Evolutionary conservation across 2,888 invertebrate genomes (phyloP), one percentile per base, ranked within the genome.

Genomic region (Idaea straminata): DNA sequence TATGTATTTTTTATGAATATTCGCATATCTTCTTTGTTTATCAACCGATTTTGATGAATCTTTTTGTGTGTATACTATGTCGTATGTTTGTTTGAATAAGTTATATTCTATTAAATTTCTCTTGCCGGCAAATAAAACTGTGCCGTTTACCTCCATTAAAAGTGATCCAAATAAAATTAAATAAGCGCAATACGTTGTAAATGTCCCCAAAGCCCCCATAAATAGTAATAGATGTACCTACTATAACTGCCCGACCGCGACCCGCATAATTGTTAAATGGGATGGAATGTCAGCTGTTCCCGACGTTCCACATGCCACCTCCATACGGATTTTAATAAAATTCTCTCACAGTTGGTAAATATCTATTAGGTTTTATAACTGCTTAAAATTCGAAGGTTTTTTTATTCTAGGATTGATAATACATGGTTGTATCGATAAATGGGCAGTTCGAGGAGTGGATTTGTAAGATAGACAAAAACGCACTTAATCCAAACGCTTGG

Each of bases 211-310:
- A n/a, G 63, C 10, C 38, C 10, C 61, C 47, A 63, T 67, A 67
- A 68, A 68, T 68, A 62, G 64, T 59, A 61, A 16, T 63, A 64
- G 62, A 64, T 35, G 62, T 25, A 63, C 34, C 34, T 25, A 25
- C n/a, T n/a, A n/a, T n/a, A 25, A 25, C 25, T 25, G 25, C 3
- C 25, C 25, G 25, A 25, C 25, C 63, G 15, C 47, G 63, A 62
- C 65, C 70, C 71, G 70, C 69, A 71, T 74, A 67, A 70, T 69
- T 66, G 71, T 67, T 67, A 59, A 71, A 70, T 72, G 69, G 66
- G 67, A 61, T 64, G 70, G 70, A 72, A 72, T 67, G 62, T 57
- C 64, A 61, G 47, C 61, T 64, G 61, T n/a, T 13, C 15, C 7
- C 59, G 63, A 59, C 16, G 63, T 63, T 5, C 35, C 35, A n/a